These are phyloP conservation scores for Struthidea cinerea DNA, from an alignment of 2,113 vertebrate genomes.

Conservation along the genomic window DNA sequence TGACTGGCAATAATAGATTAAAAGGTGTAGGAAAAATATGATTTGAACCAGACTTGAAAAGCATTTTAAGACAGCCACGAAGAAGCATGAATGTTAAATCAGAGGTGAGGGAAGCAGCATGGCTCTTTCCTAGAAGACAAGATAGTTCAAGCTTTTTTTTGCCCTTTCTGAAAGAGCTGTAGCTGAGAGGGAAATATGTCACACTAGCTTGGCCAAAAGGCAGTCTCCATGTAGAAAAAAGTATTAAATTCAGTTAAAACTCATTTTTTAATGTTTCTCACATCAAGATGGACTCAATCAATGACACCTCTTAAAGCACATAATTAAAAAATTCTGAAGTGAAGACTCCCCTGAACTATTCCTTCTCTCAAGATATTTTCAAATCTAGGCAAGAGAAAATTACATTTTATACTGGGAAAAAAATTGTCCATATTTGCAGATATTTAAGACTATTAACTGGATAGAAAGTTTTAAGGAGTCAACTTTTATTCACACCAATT, in stretches of 20 bases:
- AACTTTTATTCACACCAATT: background rate
- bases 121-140: background rate
- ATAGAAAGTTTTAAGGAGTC: background rate
- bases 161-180: background rate
- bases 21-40: background rate
- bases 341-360: background rate
- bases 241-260: background rate
- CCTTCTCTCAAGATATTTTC: background rate
- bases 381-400: background rate
- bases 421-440: background rate
- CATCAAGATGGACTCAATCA: background rate
- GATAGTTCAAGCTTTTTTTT: background rate
- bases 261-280: background rate
- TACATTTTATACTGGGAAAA: background rate
- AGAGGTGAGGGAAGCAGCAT: background rate
- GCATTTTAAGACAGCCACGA: background rate
- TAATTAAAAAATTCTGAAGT: background rate
- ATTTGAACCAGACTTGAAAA: background rate
- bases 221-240: background rate
- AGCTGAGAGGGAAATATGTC: background rate
- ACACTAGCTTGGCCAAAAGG: background rate
- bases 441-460: background rate
- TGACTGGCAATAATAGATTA: background rate
- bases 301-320: background rate
- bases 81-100: background rate